Conservation (phyloP, 2,888 invertebrate species). For the Dastarcus helophoroides region DNA sequence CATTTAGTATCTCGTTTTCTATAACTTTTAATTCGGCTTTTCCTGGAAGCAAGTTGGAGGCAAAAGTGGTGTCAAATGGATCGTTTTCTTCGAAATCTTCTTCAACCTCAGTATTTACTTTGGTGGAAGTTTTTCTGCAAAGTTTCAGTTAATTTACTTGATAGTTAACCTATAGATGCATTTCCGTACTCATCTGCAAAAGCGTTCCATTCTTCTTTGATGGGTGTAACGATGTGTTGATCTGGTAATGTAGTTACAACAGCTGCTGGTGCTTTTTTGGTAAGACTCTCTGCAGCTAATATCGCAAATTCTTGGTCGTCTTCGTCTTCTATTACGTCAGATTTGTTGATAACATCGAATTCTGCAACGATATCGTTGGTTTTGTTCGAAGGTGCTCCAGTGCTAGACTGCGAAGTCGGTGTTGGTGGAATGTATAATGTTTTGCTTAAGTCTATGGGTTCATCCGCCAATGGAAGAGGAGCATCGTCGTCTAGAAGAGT, state of each 20-base stretch:
- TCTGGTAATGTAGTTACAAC: conserved; percentile 35
- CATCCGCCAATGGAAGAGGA: conserved; percentile 50
- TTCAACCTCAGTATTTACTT: conserved; percentile 18
- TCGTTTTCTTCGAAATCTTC: conserved; percentile 56
- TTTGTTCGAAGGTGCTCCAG: conserved; percentile 15
- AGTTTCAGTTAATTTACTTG: background rate
- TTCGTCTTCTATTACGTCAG: conserved; percentile 40
- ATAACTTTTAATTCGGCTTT: conserved; percentile 48
- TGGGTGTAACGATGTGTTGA: conserved; percentile 37
- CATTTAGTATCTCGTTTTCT: conserved; percentile 44
- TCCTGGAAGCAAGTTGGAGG: conserved; percentile 60
- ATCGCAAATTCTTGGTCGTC: conserved; percentile 68
- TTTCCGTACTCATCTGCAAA: conserved; percentile 44
- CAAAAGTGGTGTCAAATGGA: conserved; percentile 80
- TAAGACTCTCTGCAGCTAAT: conserved; percentile 59
- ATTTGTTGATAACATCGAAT: conserved; percentile 39
- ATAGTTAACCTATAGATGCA: conserved; percentile 1
- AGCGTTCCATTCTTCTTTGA: conserved; percentile 53
- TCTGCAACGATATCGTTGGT: conserved; percentile 33
- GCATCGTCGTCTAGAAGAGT: conserved; percentile 67
- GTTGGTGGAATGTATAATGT: conserved; percentile 36
- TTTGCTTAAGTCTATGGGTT: conserved; percentile 60
- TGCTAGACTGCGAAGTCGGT: conserved; percentile 9
- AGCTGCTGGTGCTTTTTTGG: conserved; percentile 31
- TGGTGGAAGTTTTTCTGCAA: background rate